These are phyloP conservation scores for Chloebia gouldiae DNA, from an alignment of 2,113 vertebrate genomes.

Conservation along the genomic window DNA sequence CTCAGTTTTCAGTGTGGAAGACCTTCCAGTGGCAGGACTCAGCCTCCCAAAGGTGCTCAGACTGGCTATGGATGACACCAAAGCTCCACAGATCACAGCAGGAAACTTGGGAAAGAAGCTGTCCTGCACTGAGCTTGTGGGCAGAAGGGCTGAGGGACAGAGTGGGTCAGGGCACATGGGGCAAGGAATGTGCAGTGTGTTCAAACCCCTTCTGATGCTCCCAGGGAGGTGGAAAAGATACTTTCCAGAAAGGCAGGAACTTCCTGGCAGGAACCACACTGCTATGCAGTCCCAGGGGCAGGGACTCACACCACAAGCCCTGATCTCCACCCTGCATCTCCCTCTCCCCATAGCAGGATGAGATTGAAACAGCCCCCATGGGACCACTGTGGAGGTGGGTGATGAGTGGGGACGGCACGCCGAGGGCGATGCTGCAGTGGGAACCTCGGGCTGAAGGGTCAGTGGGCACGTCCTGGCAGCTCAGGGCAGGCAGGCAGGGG, in stretches of 20 bases:
- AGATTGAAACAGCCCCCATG: accelerated
- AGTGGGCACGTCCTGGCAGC: background rate
- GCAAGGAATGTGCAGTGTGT: background rate
- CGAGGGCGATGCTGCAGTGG: background rate
- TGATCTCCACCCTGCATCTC: accelerated
- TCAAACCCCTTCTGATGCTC: background rate
- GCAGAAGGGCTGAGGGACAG: accelerated
- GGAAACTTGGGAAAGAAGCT: background rate
- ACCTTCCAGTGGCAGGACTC: background rate
- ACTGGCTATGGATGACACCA: background rate
- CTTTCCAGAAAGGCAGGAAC: background rate
- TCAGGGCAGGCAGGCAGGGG: background rate
- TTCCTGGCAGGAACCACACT: background rate
- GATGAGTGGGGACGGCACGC: accelerated
- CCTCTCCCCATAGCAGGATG: accelerated
- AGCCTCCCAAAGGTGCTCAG: background rate
- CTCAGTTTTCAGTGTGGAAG: background rate
- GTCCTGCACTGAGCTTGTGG: background rate
- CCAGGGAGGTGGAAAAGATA: background rate
- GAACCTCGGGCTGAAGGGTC: accelerated
- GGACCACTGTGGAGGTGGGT: accelerated
- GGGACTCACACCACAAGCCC: background rate
- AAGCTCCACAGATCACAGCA: background rate
- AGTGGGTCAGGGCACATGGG: accelerated
- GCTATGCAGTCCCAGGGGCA: background rate